These are phyloP conservation scores for Bedellia somnulentella DNA, from an alignment of 2,888 invertebrate species.

Conservation along the genomic window DNA sequence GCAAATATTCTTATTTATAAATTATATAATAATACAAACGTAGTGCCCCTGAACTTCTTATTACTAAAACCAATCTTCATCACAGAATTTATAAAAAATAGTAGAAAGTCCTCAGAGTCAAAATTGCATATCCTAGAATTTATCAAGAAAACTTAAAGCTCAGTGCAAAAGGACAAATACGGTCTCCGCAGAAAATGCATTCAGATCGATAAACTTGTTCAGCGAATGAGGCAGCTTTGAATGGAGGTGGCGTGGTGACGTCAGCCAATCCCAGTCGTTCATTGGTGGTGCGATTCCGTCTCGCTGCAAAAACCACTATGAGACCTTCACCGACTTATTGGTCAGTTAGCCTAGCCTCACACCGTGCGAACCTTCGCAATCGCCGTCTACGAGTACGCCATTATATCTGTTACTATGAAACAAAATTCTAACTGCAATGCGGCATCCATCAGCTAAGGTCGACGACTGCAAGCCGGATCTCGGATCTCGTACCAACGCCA, in stretches of 20 bases:
- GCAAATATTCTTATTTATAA: no score
- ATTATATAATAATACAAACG: no score
- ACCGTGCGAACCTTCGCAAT: slow-evolving; percentile 34
- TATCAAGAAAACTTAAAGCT: no score
- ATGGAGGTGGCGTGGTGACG: slow-evolving; percentile 37
- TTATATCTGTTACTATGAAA: slow-evolving; percentile 1
- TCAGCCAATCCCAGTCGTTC: slow-evolving; percentile 30
- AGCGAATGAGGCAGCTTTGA: slow-evolving; percentile 26
- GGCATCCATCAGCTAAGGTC: slow-evolving; percentile 4
- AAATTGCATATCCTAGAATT: no score
- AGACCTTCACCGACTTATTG: slow-evolving; percentile 57
- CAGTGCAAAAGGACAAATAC: no score
- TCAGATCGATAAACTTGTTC: slow-evolving; percentile 41
- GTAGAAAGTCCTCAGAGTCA: no score
- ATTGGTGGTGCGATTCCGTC: slow-evolving; percentile 13
- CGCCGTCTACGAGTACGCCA: not conserved
- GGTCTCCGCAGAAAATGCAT: no score
- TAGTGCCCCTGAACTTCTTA: no score
- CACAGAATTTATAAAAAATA: no score
- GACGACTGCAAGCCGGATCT: slow-evolving; percentile 5
- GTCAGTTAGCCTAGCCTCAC: slow-evolving; percentile 31
- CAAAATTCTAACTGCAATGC: slow-evolving; percentile 3
- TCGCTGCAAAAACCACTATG: slow-evolving; percentile 29
- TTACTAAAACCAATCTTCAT: no score
- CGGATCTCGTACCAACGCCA: not conserved